Evolutionary conservation across 1,140 invertebrate species (phyloP).

Genomic region (Pteromalus puparum): DNA sequence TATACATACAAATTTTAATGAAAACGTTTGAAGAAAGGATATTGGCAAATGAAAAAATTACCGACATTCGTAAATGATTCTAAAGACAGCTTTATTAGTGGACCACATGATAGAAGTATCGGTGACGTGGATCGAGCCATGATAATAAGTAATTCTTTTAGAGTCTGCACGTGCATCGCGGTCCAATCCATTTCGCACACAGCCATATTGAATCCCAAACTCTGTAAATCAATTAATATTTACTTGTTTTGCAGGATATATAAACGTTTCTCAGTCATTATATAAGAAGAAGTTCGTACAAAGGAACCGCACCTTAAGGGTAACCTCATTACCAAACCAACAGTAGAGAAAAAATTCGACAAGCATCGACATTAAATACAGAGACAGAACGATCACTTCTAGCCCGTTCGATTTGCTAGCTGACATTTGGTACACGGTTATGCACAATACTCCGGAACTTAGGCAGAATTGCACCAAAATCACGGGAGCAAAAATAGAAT

Average conservation of each 20-base stretch:
- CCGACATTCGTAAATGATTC: slow-evolving; percentile 7
- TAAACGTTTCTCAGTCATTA: no score
- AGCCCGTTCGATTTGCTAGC: background rate
- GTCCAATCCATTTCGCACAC: slow-evolving; percentile 2
- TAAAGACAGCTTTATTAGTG: slow-evolving; percentile 2
- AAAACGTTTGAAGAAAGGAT: background rate
- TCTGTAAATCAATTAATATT: background rate
- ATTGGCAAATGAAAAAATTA: background rate
- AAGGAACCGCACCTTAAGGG: background rate
- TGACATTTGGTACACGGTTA: background rate
- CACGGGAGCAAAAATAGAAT: slow-evolving; percentile 2
- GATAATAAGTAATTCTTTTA: slow-evolving; percentile 4
- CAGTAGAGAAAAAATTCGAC: slow-evolving; percentile 31
- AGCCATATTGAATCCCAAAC: background rate
- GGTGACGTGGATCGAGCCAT: slow-evolving; percentile 2
- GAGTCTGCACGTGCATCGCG: background rate
- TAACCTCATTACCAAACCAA: slow-evolving; percentile 22
- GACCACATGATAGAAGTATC: background rate
- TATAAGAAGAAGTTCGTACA: background rate
- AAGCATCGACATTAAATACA: background rate
- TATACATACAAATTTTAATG: background rate
- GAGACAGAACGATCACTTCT: background rate
- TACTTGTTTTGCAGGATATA: no score
- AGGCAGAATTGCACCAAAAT: slow-evolving; percentile 15
- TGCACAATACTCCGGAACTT: slow-evolving; percentile 3